Evolutionary conservation across 2,888 invertebrate genomes (phyloP).

Genomic region (Ophioninae sp.): DNA sequence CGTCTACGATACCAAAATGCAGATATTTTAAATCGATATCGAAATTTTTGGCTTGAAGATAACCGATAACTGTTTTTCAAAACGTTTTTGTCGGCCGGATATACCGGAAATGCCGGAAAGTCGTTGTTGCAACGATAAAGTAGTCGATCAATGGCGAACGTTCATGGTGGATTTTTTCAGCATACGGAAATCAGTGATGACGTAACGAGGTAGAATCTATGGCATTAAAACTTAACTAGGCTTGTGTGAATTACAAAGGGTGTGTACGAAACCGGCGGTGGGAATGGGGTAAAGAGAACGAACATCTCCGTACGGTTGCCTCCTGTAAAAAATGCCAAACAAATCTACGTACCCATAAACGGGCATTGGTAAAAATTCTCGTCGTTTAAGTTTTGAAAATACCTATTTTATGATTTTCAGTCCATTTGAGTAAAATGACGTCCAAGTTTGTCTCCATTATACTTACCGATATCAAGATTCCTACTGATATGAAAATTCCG

Average conservation of each 20-base stretch:
- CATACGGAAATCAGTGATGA: slow-evolving; percentile 28
- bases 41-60: background rate
- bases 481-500: too few species aligned
- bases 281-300: slow-evolving; percentile 54
- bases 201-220: slow-evolving; percentile 30
- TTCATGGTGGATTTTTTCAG: background rate
- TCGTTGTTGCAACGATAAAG: background rate
- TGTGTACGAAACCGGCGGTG: slow-evolving; percentile 44
- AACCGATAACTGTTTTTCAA: background rate
- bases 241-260: slow-evolving; percentile 43
- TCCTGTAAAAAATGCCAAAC: slow-evolving; percentile 42
- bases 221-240: background rate
- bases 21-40: background rate
- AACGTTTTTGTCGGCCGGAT: background rate
- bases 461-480: too few species aligned
- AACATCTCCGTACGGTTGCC: slow-evolving; percentile 37
- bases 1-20: background rate
- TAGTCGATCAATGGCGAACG: background rate
- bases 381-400: background rate
- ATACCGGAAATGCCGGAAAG: too few species aligned
- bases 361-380: background rate
- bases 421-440: too few species aligned
- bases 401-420: background rate
- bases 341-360: background rate
- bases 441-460: too few species aligned